Base-by-base conservation (phyloP, 2,888 invertebrate species). In the Molanna angustata region DNA sequence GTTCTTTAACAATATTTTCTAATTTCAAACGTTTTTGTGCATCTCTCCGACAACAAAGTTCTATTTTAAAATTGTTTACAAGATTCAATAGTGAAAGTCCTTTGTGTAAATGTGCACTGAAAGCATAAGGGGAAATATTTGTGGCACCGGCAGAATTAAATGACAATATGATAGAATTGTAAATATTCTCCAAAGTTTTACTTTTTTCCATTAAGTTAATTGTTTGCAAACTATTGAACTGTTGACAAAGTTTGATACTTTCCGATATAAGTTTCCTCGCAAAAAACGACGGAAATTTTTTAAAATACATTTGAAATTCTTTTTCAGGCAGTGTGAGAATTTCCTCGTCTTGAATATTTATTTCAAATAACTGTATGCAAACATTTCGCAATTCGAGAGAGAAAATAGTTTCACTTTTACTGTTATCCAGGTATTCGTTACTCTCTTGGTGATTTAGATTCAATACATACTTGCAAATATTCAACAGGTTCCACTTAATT, bases 81-180 rank as follows among this genome's bases (percentile, higher is more conserved):
- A 74, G 67, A 40, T 59, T 59, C 22, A 76, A 60, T 4, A 67
- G 67, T 47, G 64, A 63, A 13, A 60, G 57, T 57, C 65, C 65
- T 62, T 66, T 69, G 51, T 67, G 62, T 37, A 76, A 64, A 61
- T 72, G 66, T 52, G 69, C 64, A 32, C 56, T 62, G 22, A 70
- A 60, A 13, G 72, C 61, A 62, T 69, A 68, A 32, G 59, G 54
- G 61, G 73, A 70, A 44, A 39, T 13, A 31, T 46, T 49, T 9
- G 51, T 35, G 9, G 40, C 21, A 13, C 43, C 19, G n/a, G 54
- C 32, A 3, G 21, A 35, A 22, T 56, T 22, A 7, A 56, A n/a
- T 3, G 48, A 32, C n/a, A 39, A 4, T 7, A 13, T 17, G 35
- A 37, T 7, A 52, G 18, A 14, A 20, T 21, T 7, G 49, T 20